Evolutionary conservation across 2,113 vertebrate genomes (phyloP), one percentile per base, ranked within the genome.

Genomic region (Melanostigma gelatinosum): DNA sequence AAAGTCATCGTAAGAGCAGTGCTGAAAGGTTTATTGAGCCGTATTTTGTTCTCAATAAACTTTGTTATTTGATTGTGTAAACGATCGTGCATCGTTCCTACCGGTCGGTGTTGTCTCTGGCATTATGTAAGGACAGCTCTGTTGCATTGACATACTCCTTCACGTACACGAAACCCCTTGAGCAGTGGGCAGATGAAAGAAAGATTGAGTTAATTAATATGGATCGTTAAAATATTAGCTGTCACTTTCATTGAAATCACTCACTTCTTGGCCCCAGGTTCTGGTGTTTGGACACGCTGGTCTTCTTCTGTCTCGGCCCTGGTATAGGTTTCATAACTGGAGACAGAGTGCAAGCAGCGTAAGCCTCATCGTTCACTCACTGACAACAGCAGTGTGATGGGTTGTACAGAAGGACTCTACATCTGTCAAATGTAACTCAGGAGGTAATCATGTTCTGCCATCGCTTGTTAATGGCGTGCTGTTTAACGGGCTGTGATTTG

Each of bases 81-180:
- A 79, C 44, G 38, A 74, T 34, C 40, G 70, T 75, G 4, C 9
- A 24, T 48, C 8, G 12, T 9, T 65, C 85, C n/a, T 92, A 96
- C 96, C 93, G 84, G 48, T 92, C 22, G 0, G 54, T 2, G 27
- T n/a, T n/a, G 27, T 87, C 87, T 0, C 82, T 93, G n/a, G 90
- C 82, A 46, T 93, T 94, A 29, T 90, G 46, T 60, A 55, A 57
- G 0, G 93, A 81, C 0, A 69, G 7, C 68, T 89, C 94, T 0
- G 91, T 84, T 34, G 91, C 84, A 79, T 96, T 94, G 71, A 97
- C 79, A 0, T 97, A 97, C 80, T 97, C 94, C 92, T 97, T 97
- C 76, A 97, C 82, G 32, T 94, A 97, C 78, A 97, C 96, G 65
- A 96, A 85, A 40, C 86, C 90, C 94, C 95, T 97, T 10, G 79